phyloP scores from a whole-genome alignment of 2,113 vertebrate genomes.

The Odocoileus virginianus region DNA sequence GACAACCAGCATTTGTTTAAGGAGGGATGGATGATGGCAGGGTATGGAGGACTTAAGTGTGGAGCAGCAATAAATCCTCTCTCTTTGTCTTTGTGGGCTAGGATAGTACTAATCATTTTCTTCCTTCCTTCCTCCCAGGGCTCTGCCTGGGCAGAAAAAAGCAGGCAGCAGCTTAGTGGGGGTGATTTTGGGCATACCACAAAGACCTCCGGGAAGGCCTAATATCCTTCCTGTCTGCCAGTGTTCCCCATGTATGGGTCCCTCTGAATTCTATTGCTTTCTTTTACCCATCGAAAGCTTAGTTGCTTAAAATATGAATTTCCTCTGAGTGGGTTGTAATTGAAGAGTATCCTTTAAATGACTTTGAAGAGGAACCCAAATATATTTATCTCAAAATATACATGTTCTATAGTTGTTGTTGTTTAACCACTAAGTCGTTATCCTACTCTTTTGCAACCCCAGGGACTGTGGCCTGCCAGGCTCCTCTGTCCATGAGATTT shows the following conservation, averaged over 20 bases:
- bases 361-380: not conserved
- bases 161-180: not conserved
- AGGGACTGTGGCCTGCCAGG: not conserved
- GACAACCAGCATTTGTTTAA: constrained; percentile 61
- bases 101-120: constrained; percentile 39
- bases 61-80: constrained; percentile 36
- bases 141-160: not conserved
- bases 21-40: constrained; percentile 29
- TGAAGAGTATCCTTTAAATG: not conserved
- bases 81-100: constrained; percentile 51
- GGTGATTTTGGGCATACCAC: not conserved
- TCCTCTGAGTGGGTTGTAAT: not conserved
- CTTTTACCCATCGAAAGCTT: not conserved
- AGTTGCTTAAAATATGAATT: constrained; percentile 15
- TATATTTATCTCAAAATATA: constrained; percentile 23
- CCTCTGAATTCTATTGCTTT: not conserved
- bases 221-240: not conserved
- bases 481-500: not conserved
- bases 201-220: not conserved
- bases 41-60: not conserved
- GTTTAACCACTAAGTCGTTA: not conserved
- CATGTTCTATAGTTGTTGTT: not conserved
- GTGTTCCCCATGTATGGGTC: not conserved
- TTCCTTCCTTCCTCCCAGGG: not conserved
- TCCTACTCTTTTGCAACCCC: not conserved